These are phyloP conservation scores for Artibeus jamaicensis DNA, from an alignment of 2,797 vertebrate species.

Conservation along the genomic window DNA sequence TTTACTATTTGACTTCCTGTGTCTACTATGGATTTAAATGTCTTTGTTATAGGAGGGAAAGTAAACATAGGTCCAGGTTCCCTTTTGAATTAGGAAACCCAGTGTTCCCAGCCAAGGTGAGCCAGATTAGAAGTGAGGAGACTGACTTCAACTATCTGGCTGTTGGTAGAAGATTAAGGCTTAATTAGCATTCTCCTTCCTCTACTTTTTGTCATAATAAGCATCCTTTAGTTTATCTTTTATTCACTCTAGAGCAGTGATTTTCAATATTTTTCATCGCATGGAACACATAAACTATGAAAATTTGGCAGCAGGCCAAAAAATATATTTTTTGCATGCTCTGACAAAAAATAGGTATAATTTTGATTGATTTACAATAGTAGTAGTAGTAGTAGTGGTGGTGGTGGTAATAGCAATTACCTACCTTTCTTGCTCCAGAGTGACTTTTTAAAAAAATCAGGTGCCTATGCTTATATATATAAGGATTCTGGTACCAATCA, in stretches of 20 bases:
- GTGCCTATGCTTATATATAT: not conserved
- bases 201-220: constrained; percentile 4
- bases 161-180: not conserved
- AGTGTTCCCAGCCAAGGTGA: not conserved
- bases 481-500: not conserved
- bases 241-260: not conserved
- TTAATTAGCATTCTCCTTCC: not conserved
- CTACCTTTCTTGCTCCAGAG: not conserved
- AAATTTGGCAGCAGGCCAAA: not conserved
- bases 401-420: not conserved
- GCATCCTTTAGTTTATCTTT: constrained; percentile 15
- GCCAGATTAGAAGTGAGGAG: not conserved
- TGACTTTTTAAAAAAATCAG: not conserved
- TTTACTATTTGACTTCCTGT: constrained; percentile 25
- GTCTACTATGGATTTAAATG: not conserved
- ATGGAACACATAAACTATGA: not conserved
- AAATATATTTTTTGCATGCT: not conserved
- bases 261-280: not conserved
- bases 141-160: not conserved
- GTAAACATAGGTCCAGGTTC: not conserved
- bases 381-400: not conserved
- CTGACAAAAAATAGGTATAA: not conserved
- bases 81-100: not conserved
- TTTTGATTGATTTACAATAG: not conserved
- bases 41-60: not conserved